Evolutionary conservation across 2,797 vertebrate genomes (phyloP).

Genomic region (Rallus crepitans): DNA sequence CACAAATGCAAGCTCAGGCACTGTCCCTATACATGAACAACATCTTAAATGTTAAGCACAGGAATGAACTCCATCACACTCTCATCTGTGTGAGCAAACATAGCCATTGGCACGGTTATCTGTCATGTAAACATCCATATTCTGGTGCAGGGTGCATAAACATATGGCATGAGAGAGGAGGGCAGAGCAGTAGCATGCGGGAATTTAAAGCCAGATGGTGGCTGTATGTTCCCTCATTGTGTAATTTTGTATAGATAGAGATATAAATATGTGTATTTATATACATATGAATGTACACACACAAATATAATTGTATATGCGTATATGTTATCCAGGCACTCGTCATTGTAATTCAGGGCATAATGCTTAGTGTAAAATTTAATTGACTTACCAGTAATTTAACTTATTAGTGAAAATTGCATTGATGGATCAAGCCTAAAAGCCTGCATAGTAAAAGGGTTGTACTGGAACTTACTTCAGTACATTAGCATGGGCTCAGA

Average conservation of each 20-base stretch:
- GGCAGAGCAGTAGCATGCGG: neutral
- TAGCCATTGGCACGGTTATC: neutral
- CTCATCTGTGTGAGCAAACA: neutral
- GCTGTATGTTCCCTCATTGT: neutral
- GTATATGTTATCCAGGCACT: neutral
- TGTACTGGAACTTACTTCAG: neutral
- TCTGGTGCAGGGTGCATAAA: neutral
- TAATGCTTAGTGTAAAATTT: neutral
- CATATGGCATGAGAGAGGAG: neutral
- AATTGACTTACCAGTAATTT: neutral
- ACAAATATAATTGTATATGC: neutral
- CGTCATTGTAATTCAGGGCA: neutral
- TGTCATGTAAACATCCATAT: neutral
- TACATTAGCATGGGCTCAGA: neutral
- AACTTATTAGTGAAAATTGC: slow-evolving; percentile 24
- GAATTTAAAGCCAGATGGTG: neutral
- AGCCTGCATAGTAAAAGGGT: neutral
- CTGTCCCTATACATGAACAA: accelerated
- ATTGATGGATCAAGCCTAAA: slow-evolving; percentile 19
- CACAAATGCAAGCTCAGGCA: too few relatives aligned
- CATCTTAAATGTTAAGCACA: neutral
- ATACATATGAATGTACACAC: neutral
- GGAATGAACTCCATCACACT: accelerated
- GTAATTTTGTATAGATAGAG: neutral
- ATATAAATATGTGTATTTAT: neutral